These are phyloP conservation scores for Protobothrops flavoviridis DNA, from an alignment of 2,113 vertebrate species.

Conservation along the genomic window DNA sequence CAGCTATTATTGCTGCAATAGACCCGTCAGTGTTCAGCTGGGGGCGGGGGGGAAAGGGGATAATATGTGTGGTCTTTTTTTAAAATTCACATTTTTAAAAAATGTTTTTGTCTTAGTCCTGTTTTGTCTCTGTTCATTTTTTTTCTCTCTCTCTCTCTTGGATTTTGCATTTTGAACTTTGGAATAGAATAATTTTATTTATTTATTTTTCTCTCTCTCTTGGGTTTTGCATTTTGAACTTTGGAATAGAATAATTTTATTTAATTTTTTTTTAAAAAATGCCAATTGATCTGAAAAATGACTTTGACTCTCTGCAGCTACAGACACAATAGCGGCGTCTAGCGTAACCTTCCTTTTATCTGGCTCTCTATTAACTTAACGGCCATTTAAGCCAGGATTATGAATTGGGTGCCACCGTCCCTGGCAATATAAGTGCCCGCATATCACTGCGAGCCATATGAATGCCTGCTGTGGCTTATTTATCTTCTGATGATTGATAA, in stretches of 20 bases:
- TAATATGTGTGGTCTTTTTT: background rate
- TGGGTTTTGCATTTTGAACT: background rate
- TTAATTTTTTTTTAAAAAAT: background rate
- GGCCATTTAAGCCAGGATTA: background rate
- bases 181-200: background rate
- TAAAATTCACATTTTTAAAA: background rate
- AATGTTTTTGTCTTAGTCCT: background rate
- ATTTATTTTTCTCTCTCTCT: background rate
- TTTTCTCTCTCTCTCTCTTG: background rate
- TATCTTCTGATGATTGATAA: constrained; percentile 61
- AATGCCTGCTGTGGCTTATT: constrained; percentile 37
- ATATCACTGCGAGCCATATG: constrained; percentile 53
- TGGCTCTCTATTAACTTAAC: constrained; percentile 1
- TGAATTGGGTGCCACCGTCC: background rate
- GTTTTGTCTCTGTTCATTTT: background rate
- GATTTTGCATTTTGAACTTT: background rate
- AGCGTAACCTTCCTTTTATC: background rate
- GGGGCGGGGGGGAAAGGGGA: no score
- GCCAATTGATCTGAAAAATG: background rate
- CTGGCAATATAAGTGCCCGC: constrained; percentile 34
- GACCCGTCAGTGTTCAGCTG: no score
- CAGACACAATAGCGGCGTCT: background rate
- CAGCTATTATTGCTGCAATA: no score
- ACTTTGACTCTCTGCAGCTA: background rate
- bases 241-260: background rate